These are phyloP conservation scores for Eptatretus burgeri DNA, from an alignment of 2,113 vertebrate genomes.

Conservation along the genomic window DNA sequence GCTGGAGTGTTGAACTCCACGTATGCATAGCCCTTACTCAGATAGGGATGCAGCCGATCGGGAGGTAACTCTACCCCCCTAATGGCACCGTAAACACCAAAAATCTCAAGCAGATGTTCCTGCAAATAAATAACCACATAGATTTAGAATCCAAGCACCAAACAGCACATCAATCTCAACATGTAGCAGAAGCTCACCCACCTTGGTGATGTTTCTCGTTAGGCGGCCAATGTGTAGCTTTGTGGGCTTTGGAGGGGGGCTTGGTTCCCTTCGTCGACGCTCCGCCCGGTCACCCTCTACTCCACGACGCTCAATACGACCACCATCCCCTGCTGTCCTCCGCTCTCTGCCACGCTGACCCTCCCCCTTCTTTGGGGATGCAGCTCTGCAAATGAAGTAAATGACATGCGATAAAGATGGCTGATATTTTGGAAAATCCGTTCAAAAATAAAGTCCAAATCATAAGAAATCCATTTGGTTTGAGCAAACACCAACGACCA, in stretches of 20 bases:
- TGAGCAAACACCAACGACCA: too few species aligned
- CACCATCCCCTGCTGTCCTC: background rate
- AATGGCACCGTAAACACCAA: constrained; percentile 71
- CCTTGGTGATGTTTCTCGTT: constrained; percentile 86
- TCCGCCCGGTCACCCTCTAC: background rate
- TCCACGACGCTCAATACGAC: background rate
- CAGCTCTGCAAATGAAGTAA: constrained; percentile 26
- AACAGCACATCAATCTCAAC: too few species aligned
- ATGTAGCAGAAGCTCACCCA: constrained; percentile 12
- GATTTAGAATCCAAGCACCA: too few species aligned
- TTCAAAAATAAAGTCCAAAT: too few species aligned
- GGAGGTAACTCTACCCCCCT: constrained; percentile 90
- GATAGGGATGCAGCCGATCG: constrained; percentile 51
- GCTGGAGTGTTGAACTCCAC: constrained; percentile 66
- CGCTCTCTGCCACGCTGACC: background rate
- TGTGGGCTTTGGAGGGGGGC: constrained; percentile 62
- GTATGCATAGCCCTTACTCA: constrained; percentile 67
- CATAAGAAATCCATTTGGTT: too few species aligned
- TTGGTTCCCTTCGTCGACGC: constrained; percentile 43
- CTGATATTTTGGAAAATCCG: too few species aligned
- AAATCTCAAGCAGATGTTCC: constrained; percentile 96
- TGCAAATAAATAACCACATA: constrained; percentile 12
- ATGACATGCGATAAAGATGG: too few species aligned
- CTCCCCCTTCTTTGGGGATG: constrained; percentile 84
- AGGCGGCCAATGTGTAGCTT: constrained; percentile 73